Conservation (phyloP, 2,888 invertebrate species). For the Pandemis corylana region DNA sequence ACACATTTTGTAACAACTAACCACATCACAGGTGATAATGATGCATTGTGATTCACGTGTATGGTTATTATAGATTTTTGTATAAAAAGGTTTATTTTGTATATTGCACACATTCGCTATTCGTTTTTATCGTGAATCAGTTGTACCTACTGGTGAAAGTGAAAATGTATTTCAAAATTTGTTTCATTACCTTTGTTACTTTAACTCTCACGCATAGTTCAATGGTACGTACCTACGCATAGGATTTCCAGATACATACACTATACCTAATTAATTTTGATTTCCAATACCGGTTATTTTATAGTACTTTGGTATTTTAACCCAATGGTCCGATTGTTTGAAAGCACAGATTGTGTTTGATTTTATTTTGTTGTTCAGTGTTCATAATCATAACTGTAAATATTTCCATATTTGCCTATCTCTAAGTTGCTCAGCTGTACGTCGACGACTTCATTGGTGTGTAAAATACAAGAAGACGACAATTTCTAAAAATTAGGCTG, state of each 20-base stretch:
- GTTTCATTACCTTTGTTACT: conserved; percentile 11
- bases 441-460: too few species aligned
- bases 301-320: too few species aligned
- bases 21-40: conserved; percentile 37
- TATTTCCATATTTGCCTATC: too few species aligned
- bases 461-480: too few species aligned
- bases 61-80: conserved; percentile 42
- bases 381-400: too few species aligned
- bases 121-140: conserved; percentile 33
- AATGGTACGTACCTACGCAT: conserved; percentile 33
- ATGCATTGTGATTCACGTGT: conserved; percentile 7
- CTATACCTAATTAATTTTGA: too few species aligned
- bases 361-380: too few species aligned
- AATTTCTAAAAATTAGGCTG: too few species aligned
- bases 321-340: too few species aligned
- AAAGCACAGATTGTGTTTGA: too few species aligned
- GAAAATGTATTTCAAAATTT: conserved; percentile 22
- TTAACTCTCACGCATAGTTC: conserved; percentile 23
- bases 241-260: neutral
- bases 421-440: too few species aligned
- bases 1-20: conserved; percentile 44
- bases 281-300: too few species aligned
- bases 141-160: conserved; percentile 4
- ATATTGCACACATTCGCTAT: conserved; percentile 63
- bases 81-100: conserved; percentile 52